These are phyloP conservation scores for Vanessa tameamea DNA, from an alignment of 1,140 invertebrate species.

Conservation along the genomic window DNA sequence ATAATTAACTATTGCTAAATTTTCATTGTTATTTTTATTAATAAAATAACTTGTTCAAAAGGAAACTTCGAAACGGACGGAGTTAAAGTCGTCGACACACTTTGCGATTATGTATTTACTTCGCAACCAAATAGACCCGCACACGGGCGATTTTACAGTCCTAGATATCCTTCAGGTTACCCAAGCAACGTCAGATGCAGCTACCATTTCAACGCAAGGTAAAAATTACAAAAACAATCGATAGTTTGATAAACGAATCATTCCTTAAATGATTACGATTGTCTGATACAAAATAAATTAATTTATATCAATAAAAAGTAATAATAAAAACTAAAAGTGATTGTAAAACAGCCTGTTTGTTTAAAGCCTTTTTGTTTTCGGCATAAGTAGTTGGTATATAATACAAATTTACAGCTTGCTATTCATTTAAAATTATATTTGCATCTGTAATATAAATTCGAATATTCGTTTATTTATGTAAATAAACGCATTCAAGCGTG, in stretches of 20 bases:
- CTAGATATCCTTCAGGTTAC: constrained; percentile 91
- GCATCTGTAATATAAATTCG: constrained; percentile 6
- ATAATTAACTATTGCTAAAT: constrained; percentile 4
- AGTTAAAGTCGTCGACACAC: constrained; percentile 84
- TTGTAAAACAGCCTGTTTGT: too few species aligned
- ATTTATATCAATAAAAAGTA: too few species aligned
- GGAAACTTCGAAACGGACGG: constrained; percentile 88
- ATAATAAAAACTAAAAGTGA: too few species aligned
- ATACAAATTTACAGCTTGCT: neutral
- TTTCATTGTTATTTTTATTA: constrained; percentile 7
- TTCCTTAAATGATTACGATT: too few species aligned
- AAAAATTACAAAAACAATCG: constrained; percentile 6
- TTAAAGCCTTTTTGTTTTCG: too few species aligned
- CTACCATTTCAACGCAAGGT: constrained; percentile 90
- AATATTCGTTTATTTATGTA: constrained; percentile 30
- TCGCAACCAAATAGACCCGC: constrained; percentile 84
- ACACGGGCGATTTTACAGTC: constrained; percentile 90
- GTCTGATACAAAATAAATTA: too few species aligned
- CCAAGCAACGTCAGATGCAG: constrained; percentile 89
- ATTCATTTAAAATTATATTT: constrained; percentile 18
- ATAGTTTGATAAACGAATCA: too few species aligned
- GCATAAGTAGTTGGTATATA: too few species aligned
- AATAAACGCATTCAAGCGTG: constrained; percentile 25
- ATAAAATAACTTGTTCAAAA: constrained; percentile 70
- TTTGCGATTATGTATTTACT: constrained; percentile 89